Evolutionary conservation across 2,888 invertebrate species (phyloP), one percentile per base, ranked within the genome.

Genomic region (Drosophila bunnanda): DNA sequence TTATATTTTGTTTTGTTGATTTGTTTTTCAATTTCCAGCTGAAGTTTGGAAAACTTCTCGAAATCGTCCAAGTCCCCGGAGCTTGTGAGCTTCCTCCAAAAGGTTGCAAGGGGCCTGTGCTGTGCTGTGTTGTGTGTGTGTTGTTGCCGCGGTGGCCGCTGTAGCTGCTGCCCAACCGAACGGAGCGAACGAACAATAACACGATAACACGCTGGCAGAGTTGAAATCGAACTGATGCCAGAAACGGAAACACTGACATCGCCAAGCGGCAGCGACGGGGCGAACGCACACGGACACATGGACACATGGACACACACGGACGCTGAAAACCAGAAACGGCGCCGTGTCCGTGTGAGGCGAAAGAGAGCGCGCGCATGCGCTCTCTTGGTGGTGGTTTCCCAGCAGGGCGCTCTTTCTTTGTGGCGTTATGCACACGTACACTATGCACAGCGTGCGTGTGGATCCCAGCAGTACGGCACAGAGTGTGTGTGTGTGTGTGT

Each of bases 381-480:
- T 32, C 50, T 3, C 50, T 32, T 59, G 59, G n/a, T 69, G 82
- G 54, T 82, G 69, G 76, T 75, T 36, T 36, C 55, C 36, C 50
- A 50, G 34, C 52, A 28, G 56, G 44, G 56, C 61, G 61, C 46
- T 57, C 44, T 62, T 62, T 81, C 75, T 25, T 25, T 4, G 75
- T 58, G 76, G 59, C 79, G 61, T 81, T 88, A 85, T 85, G 89
- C 89, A 84, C 87, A 85, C 85, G 89, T 79, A 85, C 87, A 87
- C 68, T 69, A 55, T 59, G 77, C 75, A 85, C 80, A 84, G 61
- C 78, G 50, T 79, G 48, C 34, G 75, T 85, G 79, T 88, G 76
- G 70, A 55, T 73, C 60, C 64, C 67, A 4, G 48, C 20, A 13
- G 8, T 9, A 13, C 2, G 28, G 22, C n/a, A n/a, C n/a, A n/a